A percentile compares a stretch with the other conserved stretches of the same genome.
Conservation (phyloP, 2,888 invertebrate genomes). For the Subacronicta megacephala region DNA sequence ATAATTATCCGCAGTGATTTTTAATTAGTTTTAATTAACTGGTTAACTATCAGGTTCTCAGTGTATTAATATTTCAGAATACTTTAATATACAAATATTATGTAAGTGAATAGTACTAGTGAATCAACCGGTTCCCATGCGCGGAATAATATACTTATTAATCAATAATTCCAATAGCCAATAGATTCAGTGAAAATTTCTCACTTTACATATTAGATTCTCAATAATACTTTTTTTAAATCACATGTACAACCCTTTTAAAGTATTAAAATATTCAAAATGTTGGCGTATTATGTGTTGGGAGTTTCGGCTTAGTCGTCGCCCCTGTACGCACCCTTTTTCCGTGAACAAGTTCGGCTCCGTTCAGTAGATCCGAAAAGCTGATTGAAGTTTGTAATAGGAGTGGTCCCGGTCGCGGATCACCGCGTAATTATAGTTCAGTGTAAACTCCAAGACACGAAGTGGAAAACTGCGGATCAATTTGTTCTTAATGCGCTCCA, state of each 20-base stretch:
- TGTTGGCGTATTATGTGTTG: conserved; percentile 10
- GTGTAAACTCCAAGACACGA: conserved; percentile 28
- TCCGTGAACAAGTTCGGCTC: conserved; percentile 1
- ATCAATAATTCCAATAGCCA: not conserved
- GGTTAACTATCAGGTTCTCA: no score
- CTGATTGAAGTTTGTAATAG: conserved; percentile 45
- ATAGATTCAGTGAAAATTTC: conserved; percentile 10
- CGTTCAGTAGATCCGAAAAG: conserved; percentile 31
- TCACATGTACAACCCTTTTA: conserved; percentile 30
- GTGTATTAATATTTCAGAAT: no score
- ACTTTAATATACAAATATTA: no score
- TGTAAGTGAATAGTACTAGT: no score
- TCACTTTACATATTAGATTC: conserved; percentile 10
- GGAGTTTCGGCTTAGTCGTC: conserved; percentile 10
- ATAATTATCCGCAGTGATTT: no score
- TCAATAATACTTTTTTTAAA: conserved; percentile 38
- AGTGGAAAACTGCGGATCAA: conserved; percentile 16
- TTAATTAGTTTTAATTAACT: no score
- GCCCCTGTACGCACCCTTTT: conserved; percentile 20
- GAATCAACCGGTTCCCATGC: no score
- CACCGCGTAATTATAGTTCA: conserved; percentile 43
- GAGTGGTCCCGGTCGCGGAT: conserved; percentile 15
- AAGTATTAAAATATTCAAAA: conserved; percentile 32
- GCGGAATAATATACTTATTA: no score
- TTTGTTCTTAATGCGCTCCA: conserved; percentile 27